These are phyloP conservation scores for Didymodactylos carnosus DNA, from an alignment of 2,888 invertebrate genomes.

Conservation along the genomic window DNA sequence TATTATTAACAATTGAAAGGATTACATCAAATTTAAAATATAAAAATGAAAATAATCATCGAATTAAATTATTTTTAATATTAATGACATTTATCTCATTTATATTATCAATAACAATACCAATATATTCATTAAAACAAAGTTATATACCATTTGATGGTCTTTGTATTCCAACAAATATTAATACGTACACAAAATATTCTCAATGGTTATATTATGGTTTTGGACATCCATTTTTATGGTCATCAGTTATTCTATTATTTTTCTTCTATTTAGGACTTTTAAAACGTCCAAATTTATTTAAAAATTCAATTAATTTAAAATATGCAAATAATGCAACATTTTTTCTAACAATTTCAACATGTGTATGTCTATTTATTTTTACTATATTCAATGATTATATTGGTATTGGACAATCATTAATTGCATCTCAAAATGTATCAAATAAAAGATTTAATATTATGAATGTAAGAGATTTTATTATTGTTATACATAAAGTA, in stretches of 20 bases:
- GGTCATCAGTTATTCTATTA: neutral
- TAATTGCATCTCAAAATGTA: no score
- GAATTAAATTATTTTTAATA: neutral
- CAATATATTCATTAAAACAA: neutral
- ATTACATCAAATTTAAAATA: neutral
- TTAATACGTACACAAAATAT: neutral
- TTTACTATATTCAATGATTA: neutral
- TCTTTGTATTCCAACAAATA: neutral
- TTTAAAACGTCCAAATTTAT: neutral
- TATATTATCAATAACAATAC: neutral
- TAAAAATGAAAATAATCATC: neutral
- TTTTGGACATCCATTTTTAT: neutral
- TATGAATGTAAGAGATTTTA: neutral
- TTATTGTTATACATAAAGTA: neutral
- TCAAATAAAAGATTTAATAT: neutral
- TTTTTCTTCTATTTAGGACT: no score
- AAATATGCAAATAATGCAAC: neutral
- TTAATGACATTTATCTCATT: neutral
- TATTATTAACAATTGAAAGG: neutral
- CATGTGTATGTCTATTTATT: neutral
- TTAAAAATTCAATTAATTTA: no score
- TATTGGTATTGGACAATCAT: neutral
- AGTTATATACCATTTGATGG: neutral
- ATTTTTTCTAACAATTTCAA: no score
- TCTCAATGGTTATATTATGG: neutral